Conservation (phyloP, 2,888 invertebrate genomes). For the Trissolcus japonicus region DNA sequence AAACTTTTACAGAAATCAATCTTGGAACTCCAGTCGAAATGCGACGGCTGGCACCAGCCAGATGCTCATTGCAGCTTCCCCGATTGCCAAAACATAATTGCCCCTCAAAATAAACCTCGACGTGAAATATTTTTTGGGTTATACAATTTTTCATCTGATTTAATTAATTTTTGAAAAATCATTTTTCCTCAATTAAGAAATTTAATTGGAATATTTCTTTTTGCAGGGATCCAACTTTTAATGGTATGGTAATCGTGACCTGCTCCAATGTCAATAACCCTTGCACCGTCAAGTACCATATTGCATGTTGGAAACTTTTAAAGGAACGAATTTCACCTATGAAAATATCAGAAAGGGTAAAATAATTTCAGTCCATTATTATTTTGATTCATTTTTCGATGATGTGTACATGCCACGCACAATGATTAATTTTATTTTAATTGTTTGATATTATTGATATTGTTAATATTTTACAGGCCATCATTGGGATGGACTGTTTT, state of each 20-base stretch:
- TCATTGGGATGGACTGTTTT: slow-evolving; percentile 61
- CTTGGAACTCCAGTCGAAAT: slow-evolving; percentile 58
- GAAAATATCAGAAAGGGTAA: slow-evolving; percentile 65
- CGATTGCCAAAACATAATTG: slow-evolving; percentile 60
- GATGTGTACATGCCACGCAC: too few relatives aligned
- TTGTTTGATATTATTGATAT: slow-evolving; percentile 9
- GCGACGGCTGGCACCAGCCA: slow-evolving; percentile 62
- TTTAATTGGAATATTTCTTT: not conserved
- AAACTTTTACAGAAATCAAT: slow-evolving; percentile 57
- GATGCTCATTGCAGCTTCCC: slow-evolving; percentile 63
- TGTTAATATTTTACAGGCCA: slow-evolving; percentile 55
- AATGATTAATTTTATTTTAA: slow-evolving; percentile 4
- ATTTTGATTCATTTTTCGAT: not conserved
- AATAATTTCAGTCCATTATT: slow-evolving; percentile 1
- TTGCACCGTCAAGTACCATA: slow-evolving; percentile 64
- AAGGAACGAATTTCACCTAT: slow-evolving; percentile 61
- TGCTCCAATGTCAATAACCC: slow-evolving; percentile 62
- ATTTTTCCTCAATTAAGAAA: not conserved
- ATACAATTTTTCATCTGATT: not conserved
- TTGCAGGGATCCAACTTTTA: slow-evolving; percentile 66
- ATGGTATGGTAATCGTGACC: slow-evolving; percentile 63
- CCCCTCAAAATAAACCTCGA: slow-evolving; percentile 43
- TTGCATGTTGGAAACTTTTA: slow-evolving; percentile 65
- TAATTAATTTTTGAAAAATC: not conserved
- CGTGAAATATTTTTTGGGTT: slow-evolving; percentile 65